Percentiles rank a stretch among this genome's conserved stretches.
Evolutionary conservation across 2,113 vertebrate species (phyloP).

Genomic region (Canis aureus): DNA sequence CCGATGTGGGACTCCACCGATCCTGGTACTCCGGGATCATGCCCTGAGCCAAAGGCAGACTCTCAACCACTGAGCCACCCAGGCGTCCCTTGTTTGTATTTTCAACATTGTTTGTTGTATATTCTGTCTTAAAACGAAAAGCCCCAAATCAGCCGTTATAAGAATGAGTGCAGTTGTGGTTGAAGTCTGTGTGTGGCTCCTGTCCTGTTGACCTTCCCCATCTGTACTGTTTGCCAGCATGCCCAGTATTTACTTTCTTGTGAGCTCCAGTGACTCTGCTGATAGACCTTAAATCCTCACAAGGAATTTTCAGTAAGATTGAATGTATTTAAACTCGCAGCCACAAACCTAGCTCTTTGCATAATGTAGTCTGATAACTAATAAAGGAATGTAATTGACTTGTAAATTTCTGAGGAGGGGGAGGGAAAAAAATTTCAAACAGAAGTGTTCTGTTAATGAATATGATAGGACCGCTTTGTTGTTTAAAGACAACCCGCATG

Average conservation of each 20-base stretch:
- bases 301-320: not conserved
- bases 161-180: not conserved
- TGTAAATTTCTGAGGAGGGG: constrained; percentile 71
- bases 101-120: not conserved
- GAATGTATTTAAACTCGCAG: not conserved
- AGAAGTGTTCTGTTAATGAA: constrained; percentile 60
- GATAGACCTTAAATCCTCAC: accelerated
- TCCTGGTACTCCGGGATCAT: too few relatives aligned
- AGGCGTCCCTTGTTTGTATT: not conserved
- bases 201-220: accelerated
- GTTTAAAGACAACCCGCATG: not conserved
- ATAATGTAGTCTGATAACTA: constrained; percentile 68
- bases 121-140: not conserved
- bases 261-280: not conserved
- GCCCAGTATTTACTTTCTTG: not conserved
- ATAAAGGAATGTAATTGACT: constrained; percentile 70
- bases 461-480: constrained; percentile 60
- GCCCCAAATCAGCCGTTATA: not conserved
- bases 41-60: too few relatives aligned
- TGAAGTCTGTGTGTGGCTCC: not conserved
- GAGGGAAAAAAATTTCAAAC: not conserved
- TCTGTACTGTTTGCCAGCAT: accelerated
- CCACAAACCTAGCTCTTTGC: not conserved
- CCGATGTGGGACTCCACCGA: too few relatives aligned
- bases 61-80: too few relatives aligned